A percentile compares a stretch with the other conserved stretches of the same genome.
Evolutionary conservation across 37 sponge, comb jelly and placozoan species (phyloP).

Genomic region (Cliona cf. orientalis): DNA sequence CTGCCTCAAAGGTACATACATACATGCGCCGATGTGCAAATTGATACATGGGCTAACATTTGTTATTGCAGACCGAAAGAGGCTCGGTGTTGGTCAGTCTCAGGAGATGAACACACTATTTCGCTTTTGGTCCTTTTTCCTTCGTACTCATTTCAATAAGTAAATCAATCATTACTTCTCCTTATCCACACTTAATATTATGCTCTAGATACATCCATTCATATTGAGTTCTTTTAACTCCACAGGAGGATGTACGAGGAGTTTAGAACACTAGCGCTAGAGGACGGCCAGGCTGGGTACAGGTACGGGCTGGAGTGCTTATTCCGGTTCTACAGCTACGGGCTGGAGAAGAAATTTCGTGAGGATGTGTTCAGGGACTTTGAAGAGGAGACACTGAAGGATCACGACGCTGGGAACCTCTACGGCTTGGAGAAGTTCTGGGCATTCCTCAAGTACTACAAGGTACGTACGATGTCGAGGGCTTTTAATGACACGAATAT

Average conservation of each 20-base stretch:
- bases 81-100: conserved; percentile 85
- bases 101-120: conserved; percentile 99
- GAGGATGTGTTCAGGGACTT: conserved; percentile 89
- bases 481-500: background rate
- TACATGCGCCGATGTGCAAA: background rate
- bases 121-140: conserved; percentile 99
- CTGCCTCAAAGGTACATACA: conserved; percentile 87
- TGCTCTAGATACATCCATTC: background rate
- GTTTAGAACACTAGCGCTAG: conserved; percentile 82
- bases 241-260: conserved; percentile 98
- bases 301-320: conserved; percentile 99
- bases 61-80: conserved; percentile 76
- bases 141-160: conserved; percentile 96
- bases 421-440: conserved; percentile 99
- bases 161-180: background rate
- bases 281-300: conserved; percentile 82
- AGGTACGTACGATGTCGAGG: conserved; percentile 59
- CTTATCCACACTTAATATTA: background rate
- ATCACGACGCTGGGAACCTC: conserved; percentile 77
- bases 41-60: background rate
- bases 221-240: background rate
- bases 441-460: conserved; percentile 99
- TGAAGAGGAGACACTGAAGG: conserved; percentile 89
- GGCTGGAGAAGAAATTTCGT: conserved; percentile 95
- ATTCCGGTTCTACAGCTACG: conserved; percentile 99